A percentile compares a stretch with the other conserved stretches of the same genome.
These are phyloP conservation scores for Apodemia hepburni DNA, from an alignment of 2,888 invertebrate genomes.

Conservation along the genomic window DNA sequence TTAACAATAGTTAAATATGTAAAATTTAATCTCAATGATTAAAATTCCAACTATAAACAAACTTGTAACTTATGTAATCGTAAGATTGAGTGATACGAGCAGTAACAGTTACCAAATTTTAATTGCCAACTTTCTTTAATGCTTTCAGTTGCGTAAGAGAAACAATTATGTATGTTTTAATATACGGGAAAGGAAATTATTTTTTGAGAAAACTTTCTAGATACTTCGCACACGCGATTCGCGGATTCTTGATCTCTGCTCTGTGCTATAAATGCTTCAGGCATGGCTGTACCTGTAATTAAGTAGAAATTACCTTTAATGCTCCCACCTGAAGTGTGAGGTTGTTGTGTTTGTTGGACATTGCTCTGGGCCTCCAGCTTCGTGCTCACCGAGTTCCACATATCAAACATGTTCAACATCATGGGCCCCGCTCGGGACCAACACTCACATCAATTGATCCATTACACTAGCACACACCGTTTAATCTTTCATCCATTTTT, in stretches of 20 bases:
- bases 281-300: slow-evolving; percentile 39
- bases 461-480: slow-evolving; percentile 37
- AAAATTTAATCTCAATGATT: slow-evolving; percentile 7
- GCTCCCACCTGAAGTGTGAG: slow-evolving; percentile 90
- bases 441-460: slow-evolving; percentile 45
- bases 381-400: slow-evolving; percentile 89
- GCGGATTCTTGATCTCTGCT: slow-evolving; percentile 29
- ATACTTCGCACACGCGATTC: slow-evolving; percentile 54
- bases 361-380: slow-evolving; percentile 85
- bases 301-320: slow-evolving; percentile 86
- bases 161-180: slow-evolving; percentile 72
- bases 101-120: slow-evolving; percentile 53
- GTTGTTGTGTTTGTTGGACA: slow-evolving; percentile 84
- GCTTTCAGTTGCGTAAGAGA: slow-evolving; percentile 62
- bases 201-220: slow-evolving; percentile 61
- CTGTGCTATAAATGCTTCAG: neutral
- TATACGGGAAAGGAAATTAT: slow-evolving; percentile 58
- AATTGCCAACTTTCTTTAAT: slow-evolving; percentile 70
- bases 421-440: slow-evolving; percentile 41
- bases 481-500: slow-evolving; percentile 43
- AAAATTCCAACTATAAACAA: slow-evolving; percentile 13
- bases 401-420: slow-evolving; percentile 87
- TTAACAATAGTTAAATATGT: neutral
- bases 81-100: slow-evolving; percentile 26
- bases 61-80: slow-evolving; percentile 11